Evolutionary conservation across 2,888 invertebrate species (phyloP).

Genomic region (Stenodera caucasica): DNA sequence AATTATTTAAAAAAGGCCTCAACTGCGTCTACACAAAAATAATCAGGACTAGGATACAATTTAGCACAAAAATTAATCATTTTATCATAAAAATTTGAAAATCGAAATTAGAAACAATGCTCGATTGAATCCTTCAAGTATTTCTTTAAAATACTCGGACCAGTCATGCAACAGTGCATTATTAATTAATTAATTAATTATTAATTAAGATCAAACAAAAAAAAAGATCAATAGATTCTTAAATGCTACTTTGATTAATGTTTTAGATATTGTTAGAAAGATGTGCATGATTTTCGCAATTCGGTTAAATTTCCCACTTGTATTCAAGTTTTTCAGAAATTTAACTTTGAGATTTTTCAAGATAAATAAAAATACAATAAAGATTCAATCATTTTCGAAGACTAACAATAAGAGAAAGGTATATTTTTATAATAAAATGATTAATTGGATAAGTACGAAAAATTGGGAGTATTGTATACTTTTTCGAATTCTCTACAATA

Average conservation of each 20-base stretch:
- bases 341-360: background rate
- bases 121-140: slow-evolving; percentile 52
- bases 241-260: no score
- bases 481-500: background rate
- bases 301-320: slow-evolving; percentile 15
- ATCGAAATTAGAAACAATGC: slow-evolving; percentile 35
- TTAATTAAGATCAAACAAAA: no score
- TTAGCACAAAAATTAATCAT: background rate
- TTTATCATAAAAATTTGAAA: slow-evolving; percentile 4
- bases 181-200: no score
- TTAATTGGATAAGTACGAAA: slow-evolving; percentile 16
- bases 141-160: slow-evolving; percentile 52
- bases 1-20: background rate
- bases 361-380: background rate
- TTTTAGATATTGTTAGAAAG: slow-evolving; percentile 13
- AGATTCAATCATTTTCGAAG: background rate
- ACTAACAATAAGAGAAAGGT: slow-evolving; percentile 5
- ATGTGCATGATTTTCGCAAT: slow-evolving; percentile 29
- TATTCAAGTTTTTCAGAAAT: background rate
- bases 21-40: background rate
- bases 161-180: slow-evolving; percentile 50
- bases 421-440: slow-evolving; percentile 5
- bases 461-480: background rate
- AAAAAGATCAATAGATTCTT: no score
- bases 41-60: slow-evolving; percentile 6